Percentiles rank a stretch among this genome's conserved stretches.
Evolutionary conservation across 2,113 vertebrate species (phyloP).

Genomic region (Phalacrocorax pelagicus): DNA sequence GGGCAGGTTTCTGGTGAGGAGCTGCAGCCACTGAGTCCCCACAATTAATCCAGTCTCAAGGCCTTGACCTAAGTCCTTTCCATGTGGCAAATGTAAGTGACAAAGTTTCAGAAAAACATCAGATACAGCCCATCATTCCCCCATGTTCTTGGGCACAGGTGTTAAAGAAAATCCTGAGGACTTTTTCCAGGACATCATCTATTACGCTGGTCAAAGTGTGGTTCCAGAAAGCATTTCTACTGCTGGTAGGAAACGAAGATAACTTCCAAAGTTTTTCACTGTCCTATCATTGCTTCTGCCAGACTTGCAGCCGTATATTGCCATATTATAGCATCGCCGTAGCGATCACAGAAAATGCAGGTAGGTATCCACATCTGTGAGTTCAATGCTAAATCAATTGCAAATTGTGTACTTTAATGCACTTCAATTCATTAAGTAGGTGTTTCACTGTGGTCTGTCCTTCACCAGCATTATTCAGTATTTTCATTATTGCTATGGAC

Average conservation of each 20-base stretch:
- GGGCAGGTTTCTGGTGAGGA: not conserved
- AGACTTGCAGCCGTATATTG: accelerated
- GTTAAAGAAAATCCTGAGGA: not conserved
- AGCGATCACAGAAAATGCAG: not conserved
- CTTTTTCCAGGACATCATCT: not conserved
- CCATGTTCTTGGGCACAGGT: not conserved
- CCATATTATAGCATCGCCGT: accelerated
- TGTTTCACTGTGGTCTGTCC: not conserved
- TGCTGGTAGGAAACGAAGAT: not conserved
- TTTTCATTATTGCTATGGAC: not conserved
- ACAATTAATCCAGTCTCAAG: not conserved
- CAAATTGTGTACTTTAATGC: not conserved
- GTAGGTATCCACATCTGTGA: not conserved
- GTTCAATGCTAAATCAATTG: not conserved
- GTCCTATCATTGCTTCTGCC: not conserved
- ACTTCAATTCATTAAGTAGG: not conserved
- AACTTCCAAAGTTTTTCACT: not conserved
- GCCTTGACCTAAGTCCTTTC: not conserved
- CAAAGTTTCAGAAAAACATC: not conserved
- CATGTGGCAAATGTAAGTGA: not conserved
- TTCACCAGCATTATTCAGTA: not conserved
- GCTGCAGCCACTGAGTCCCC: not conserved
- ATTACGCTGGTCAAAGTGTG: not conserved
- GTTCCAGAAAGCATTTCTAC: not conserved
- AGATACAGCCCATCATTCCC: not conserved